Base-by-base conservation (phyloP, 2,888 invertebrate species). In the Diplolepis rosae region DNA sequence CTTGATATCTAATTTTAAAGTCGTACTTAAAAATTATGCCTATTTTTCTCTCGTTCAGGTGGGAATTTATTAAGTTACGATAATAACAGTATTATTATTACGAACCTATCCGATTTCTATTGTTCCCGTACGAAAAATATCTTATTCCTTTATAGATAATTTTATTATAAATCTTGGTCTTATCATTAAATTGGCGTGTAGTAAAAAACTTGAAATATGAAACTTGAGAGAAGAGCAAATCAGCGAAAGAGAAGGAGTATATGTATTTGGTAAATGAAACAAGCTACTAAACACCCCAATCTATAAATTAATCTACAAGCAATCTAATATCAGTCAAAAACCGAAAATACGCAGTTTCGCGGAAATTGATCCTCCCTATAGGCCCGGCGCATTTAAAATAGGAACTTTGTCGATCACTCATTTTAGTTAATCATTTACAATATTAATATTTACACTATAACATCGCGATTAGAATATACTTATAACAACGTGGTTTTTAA, bases 371-470 rank as follows among this genome's bases (percentile, higher is more conserved):
- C 70, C 70, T 71, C 54, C 73, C 66, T 70, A 42, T 39, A 74
- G 79, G 80, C 79, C 77, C 76, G 80, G 77, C 79, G 77, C 79
- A 77, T 82, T 86, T 80, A 84, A 87, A 86, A 88, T 88, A 88
- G 88, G 88, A 88, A 88, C 88, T 88, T 86, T 86, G 77, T 87
- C 80, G 80, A 88, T 88, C 87, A 87, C 85, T 80, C 70, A 27
- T 61, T 65, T 27, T 11, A 48, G 51, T 68, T 78, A 72, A 74
- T 77, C 71, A 79, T 75, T 78, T 78, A 77, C 72, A 80, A 81
- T n/a, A n/a, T 80, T 80, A 83, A 80, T 85, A 85, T 82, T 74
- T 82, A 83, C 83, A 82, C 73, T 76, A 76, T 80, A 80, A 82
- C 81, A 78, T 80, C 79, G 77, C 76, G 79, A 79, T 77, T 78